Base-by-base conservation (phyloP, 1,140 invertebrate genomes). In the Drosophila pseudoananassae region DNA sequence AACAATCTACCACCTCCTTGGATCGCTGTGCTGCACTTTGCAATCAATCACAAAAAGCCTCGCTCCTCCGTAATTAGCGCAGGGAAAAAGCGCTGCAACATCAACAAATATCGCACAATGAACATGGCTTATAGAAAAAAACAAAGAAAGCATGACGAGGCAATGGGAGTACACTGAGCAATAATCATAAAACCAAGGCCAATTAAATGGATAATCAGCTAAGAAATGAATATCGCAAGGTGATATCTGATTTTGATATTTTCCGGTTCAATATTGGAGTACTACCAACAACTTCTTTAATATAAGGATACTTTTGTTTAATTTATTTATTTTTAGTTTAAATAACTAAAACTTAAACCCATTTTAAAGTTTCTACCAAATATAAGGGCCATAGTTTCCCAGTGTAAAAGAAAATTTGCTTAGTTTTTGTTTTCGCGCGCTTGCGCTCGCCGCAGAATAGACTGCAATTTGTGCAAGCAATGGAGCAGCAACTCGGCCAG, bases 141-240 rank as follows among this genome's bases (percentile, higher is more conserved):
- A 81, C 75, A 87, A 87, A 78, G 82, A 87, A 87, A 87, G 82
- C 82, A 87, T 87, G 82, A 87, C 82, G 82, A 59, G 77, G 84
- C 71, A 65, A 25, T 63, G 36, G 14, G 36, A 64, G n/a, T 74
- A 56, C 70, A 74, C 71, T 53, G 38, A 38, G 27, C 36, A 40
- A 45, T 54, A 33, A 49, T 23, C 33, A 36, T 12, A 9, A 31
- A 31, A 31, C 31, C 8, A 36, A 12, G 33, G 33, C 10, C n/a
- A 36, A 36, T 36, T 36, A 36, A 4, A 36, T 36, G 12, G 33
- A 36, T 36, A 36, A 36, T 36, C 10, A 36, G 10, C 33, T 36
- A 12, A 36, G 10, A 12, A 1, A 36, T 12, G 3, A 36, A 8
- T 10, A 3, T 31, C 31, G 8, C 31, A 31, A 10, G 12, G 10